Percentiles rank a stretch among this genome's conserved stretches.
Evolutionary conservation across 2,888 invertebrate genomes (phyloP).

Genomic region (Ashinkailepas kermadecensis): DNA sequence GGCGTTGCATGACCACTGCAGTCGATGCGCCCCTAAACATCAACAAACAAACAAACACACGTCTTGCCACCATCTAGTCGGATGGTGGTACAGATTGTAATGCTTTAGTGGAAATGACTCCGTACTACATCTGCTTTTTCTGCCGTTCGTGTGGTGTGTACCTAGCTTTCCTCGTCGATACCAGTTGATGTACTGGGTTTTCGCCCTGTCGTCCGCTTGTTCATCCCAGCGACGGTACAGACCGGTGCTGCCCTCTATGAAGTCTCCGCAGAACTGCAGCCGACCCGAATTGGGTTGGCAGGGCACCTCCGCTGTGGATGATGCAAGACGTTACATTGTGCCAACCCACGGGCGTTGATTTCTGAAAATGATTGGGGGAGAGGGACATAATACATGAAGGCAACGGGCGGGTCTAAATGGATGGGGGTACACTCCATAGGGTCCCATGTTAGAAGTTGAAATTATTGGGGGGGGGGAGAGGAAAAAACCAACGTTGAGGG

Average conservation of each 20-base stretch:
- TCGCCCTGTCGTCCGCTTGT: background rate
- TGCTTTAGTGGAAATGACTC: no score
- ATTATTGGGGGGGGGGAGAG: background rate
- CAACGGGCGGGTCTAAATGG: background rate
- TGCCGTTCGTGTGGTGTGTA: background rate
- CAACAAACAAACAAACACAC: no score
- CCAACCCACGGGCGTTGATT: no score
- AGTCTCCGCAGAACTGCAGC: background rate
- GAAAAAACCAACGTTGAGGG: background rate
- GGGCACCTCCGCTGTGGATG: background rate
- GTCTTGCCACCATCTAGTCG: no score
- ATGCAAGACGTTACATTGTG: background rate
- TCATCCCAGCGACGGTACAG: background rate
- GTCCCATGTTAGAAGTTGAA: background rate
- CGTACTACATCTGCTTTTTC: no score
- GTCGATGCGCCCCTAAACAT: no score
- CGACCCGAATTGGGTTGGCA: slow-evolving; percentile 9
- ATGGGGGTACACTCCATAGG: no score
- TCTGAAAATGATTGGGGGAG: no score
- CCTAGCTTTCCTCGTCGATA: background rate
- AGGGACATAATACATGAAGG: background rate
- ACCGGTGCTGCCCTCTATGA: background rate
- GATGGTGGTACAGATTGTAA: no score
- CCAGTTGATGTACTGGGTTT: background rate
- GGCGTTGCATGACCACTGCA: no score